Evolutionary conservation across 2,888 invertebrate genomes (phyloP), one percentile per base, ranked within the genome.

Genomic region (Orchesellides sinensis): DNA sequence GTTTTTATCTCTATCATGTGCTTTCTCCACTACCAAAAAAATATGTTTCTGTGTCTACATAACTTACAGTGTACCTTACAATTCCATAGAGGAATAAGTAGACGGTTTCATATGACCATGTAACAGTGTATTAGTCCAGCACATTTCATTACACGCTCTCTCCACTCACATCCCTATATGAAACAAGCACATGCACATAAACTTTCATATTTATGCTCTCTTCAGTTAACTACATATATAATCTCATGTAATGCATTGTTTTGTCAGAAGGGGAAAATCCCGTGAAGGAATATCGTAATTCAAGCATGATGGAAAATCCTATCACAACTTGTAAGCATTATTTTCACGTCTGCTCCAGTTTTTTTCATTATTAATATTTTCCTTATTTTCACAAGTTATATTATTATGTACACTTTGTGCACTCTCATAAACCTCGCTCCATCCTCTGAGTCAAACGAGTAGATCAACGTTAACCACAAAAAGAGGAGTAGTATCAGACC

Each of bases 301-400:
- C 82, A 70, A 82, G 82, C 82, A 82, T 82, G 75, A 75, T 82
- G 75, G 82, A 82, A 82, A 82, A 82, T 82, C 75, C 63, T 75
- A 82, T 75, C 82, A 82, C 45, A 69, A 69, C 82, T 82, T 82
- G 82, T 82, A 75, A 82, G 82, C 82, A 75, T 75, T 82, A 70
- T 82, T 82, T 75, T 82, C 82, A 82, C 82, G 82, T 82, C 78
- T 63, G 56, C 56, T 68, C n/a, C 23, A 4, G 12, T 12, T n/a
- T 65, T 21, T 65, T 23, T 66, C n/a, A n/a, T n/a, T n/a, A n/a
- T n/a, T n/a, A n/a, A n/a, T n/a, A n/a, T n/a, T n/a, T n/a, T n/a
- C n/a, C n/a, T n/a, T n/a, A n/a, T n/a, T n/a, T n/a, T n/a, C n/a
- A n/a, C n/a, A n/a, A n/a, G n/a, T n/a, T n/a, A n/a, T n/a, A n/a